Evolutionary conservation across 1,140 invertebrate species (phyloP).

Genomic region (Pinna nobilis): DNA sequence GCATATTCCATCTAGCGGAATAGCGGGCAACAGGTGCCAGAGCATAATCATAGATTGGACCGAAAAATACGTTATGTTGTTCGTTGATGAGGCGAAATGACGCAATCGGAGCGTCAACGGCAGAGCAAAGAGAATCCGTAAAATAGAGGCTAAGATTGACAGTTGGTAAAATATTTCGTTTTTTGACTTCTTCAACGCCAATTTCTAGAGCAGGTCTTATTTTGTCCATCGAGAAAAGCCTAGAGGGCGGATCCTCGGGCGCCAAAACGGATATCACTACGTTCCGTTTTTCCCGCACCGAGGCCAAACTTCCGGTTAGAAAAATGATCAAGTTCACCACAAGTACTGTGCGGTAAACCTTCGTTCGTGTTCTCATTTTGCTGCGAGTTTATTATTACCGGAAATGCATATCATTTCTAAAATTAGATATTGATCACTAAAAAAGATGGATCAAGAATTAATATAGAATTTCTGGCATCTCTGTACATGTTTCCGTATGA

Average conservation of each 20-base stretch:
- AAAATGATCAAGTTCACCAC: too few species aligned
- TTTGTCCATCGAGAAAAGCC: conserved; percentile 40
- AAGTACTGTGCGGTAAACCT: too few species aligned
- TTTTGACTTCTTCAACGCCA: conserved; percentile 47
- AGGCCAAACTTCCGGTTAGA: too few species aligned
- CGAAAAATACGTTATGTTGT: conserved; percentile 82
- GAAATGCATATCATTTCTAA: too few species aligned
- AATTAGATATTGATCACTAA: too few species aligned
- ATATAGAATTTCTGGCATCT: too few species aligned
- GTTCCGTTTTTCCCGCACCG: too few species aligned
- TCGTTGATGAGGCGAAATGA: conserved; percentile 66
- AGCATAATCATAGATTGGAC: conserved; percentile 92
- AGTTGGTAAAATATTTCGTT: conserved; percentile 46
- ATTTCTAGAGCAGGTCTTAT: conserved; percentile 52
- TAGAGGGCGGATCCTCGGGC: conserved; percentile 14
- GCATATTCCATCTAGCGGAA: conserved; percentile 89
- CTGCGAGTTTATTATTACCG: too few species aligned
- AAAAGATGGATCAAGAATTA: too few species aligned
- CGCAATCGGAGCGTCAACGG: conserved; percentile 65
- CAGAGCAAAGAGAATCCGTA: conserved; percentile 26
- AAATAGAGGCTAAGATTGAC: not conserved
- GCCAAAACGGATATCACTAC: conserved; percentile 28
- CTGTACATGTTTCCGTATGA: too few species aligned
- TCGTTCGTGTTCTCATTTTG: too few species aligned
- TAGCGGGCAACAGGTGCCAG: conserved; percentile 92